Conservation (phyloP, 1,140 invertebrate genomes). For the Centruroides sculpturatus region DNA sequence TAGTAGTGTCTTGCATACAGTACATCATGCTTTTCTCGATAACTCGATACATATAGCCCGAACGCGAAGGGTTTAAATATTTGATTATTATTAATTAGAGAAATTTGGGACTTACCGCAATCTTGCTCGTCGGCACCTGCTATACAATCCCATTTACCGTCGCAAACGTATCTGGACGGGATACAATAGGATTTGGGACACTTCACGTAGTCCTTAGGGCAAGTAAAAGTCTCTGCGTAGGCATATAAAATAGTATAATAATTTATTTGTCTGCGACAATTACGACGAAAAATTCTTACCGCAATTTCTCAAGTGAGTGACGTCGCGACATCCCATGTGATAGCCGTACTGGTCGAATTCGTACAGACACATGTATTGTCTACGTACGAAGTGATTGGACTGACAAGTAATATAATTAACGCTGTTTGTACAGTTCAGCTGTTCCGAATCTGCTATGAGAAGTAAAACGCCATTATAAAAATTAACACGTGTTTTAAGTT, state of each 20-base stretch:
- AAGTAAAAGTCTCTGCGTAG: slow-evolving; percentile 7
- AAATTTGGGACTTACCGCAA: slow-evolving; percentile 14
- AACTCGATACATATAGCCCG: too few relatives aligned
- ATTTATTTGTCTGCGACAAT: too few relatives aligned
- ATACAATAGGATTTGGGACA: slow-evolving; percentile 30
- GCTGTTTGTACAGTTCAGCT: slow-evolving; percentile 2
- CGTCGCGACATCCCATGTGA: slow-evolving; percentile 27
- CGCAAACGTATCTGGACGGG: slow-evolving; percentile 24
- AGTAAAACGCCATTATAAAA: too few relatives aligned
- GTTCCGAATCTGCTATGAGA: background rate
- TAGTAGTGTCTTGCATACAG: too few relatives aligned
- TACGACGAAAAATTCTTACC: slow-evolving; percentile 17
- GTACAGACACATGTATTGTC: slow-evolving; percentile 16
- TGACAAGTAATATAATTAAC: slow-evolving; percentile 15
- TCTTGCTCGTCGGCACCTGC: slow-evolving; percentile 24
- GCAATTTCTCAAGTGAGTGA: slow-evolving; percentile 28
- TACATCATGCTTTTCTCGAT: too few relatives aligned
- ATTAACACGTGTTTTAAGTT: too few relatives aligned
- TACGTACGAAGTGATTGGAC: slow-evolving; percentile 18
- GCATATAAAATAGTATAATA: background rate
- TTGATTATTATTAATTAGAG: too few relatives aligned
- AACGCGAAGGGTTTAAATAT: too few relatives aligned
- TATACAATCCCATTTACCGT: slow-evolving; percentile 26
- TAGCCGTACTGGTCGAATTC: slow-evolving; percentile 22
- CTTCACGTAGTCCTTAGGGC: slow-evolving; percentile 25